Percentiles rank a stretch among this genome's conserved stretches.
phyloP scores from a whole-genome alignment of 2,113 vertebrate species.

The Lycocorax pyrrhopterus region DNA sequence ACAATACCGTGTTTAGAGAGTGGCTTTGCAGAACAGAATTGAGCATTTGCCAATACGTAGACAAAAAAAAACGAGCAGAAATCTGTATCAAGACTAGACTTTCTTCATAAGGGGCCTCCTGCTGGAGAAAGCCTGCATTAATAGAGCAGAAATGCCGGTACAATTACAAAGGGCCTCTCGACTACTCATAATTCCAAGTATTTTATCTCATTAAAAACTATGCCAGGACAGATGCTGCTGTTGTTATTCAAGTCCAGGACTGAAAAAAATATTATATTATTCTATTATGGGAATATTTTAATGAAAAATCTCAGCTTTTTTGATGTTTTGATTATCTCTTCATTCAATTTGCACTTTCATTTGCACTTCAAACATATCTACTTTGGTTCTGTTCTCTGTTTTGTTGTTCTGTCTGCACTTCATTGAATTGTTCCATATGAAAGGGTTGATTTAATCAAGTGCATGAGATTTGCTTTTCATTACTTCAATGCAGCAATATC shows the following conservation, averaged over 20 bases:
- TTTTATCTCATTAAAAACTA: background rate
- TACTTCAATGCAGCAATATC: background rate
- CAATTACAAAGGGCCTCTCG: background rate
- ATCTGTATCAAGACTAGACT: background rate
- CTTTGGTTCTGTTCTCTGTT: background rate
- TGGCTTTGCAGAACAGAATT: background rate
- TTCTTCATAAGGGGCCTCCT: background rate
- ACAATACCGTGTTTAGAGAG: background rate
- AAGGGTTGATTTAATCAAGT: background rate
- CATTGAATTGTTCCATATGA: background rate
- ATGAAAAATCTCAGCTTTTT: background rate
- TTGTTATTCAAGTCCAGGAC: background rate
- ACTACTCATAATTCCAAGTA: background rate
- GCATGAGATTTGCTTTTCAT: background rate
- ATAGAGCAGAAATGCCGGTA: background rate
- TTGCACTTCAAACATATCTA: background rate
- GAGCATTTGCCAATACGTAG: background rate
- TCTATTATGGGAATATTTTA: background rate
- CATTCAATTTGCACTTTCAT: background rate
- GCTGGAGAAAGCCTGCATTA: background rate
- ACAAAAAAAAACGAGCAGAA: background rate
- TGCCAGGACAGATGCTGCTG: background rate
- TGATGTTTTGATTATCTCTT: background rate
- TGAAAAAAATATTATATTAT: background rate
- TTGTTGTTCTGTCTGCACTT: background rate